These are phyloP conservation scores for Heliornis fulica DNA, from an alignment of 2,113 vertebrate genomes.

Conservation along the genomic window DNA sequence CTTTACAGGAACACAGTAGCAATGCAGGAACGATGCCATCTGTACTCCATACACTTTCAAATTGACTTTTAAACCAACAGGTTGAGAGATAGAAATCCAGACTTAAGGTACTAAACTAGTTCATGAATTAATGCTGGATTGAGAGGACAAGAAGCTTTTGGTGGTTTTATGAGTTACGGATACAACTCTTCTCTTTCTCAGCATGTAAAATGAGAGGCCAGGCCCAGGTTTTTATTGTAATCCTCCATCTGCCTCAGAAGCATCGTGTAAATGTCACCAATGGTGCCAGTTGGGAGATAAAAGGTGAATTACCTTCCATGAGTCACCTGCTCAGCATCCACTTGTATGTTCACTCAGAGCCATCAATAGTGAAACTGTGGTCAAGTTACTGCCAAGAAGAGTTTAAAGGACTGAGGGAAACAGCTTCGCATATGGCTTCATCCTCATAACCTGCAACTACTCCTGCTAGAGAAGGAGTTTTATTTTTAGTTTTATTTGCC, in stretches of 20 bases:
- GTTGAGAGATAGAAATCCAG: background rate
- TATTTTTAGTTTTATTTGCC: background rate
- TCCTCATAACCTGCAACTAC: background rate
- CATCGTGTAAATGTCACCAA: background rate
- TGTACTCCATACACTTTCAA: background rate
- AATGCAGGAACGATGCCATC: background rate
- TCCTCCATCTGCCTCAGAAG: background rate
- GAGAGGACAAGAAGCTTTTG: background rate
- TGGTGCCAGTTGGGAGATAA: background rate
- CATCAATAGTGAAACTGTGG: background rate
- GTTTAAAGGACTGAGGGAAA: background rate
- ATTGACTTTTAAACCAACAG: background rate
- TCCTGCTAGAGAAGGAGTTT: background rate
- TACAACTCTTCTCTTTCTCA: fast-evolving
- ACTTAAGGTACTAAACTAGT: background rate
- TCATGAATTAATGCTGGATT: background rate
- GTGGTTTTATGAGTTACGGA: background rate
- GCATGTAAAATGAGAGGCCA: background rate
- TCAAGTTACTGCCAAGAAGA: background rate
- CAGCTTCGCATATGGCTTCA: background rate
- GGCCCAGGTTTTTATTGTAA: background rate
- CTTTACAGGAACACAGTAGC: background rate
- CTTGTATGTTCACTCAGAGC: background rate
- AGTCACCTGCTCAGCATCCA: background rate
- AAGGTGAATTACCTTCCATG: background rate